phyloP scores from a whole-genome alignment of 1,140 invertebrate species.

The Papilio helenus region DNA sequence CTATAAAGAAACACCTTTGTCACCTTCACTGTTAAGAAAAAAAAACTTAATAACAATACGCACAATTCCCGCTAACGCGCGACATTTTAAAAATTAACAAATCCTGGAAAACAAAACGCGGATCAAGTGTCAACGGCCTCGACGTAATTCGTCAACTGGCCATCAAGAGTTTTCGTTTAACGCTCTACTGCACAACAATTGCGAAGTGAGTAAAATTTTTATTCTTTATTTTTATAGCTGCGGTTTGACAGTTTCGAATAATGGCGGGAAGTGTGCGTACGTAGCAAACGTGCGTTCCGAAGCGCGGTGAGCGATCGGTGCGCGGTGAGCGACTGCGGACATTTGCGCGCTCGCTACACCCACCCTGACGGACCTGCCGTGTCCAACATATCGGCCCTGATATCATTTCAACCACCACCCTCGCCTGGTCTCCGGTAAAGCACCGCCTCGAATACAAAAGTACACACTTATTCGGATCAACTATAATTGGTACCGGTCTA shows the following conservation, averaged over 20 bases:
- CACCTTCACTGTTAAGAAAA: conserved; percentile 65
- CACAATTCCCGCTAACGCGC: conserved; percentile 68
- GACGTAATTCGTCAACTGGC: conserved; percentile 72
- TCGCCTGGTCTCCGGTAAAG: conserved; percentile 50
- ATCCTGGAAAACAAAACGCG: conserved; percentile 56
- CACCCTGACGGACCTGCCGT: conserved; percentile 59
- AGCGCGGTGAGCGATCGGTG: conserved; percentile 72
- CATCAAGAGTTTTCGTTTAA: conserved; percentile 62
- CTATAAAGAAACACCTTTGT: conserved; percentile 66
- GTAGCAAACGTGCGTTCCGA: conserved; percentile 66
- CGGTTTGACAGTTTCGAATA: conserved; percentile 68
- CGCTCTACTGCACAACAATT: conserved; percentile 70
- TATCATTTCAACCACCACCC: conserved; percentile 61
- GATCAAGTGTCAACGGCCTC: conserved; percentile 71
- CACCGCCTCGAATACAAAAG: conserved; percentile 40
- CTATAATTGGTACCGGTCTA: conserved; percentile 37
- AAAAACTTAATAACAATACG: conserved; percentile 62
- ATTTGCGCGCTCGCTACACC: conserved; percentile 65
- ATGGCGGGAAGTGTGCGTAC: conserved; percentile 77
- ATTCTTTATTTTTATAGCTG: conserved; percentile 59
- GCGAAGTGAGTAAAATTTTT: conserved; percentile 63
- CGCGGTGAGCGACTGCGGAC: conserved; percentile 75
- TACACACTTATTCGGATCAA: conserved; percentile 45
- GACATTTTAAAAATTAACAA: conserved; percentile 66
- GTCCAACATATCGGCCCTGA: conserved; percentile 67